phyloP scores from a whole-genome alignment of 2,113 vertebrate species.

The Himantopus leucocephalus region DNA sequence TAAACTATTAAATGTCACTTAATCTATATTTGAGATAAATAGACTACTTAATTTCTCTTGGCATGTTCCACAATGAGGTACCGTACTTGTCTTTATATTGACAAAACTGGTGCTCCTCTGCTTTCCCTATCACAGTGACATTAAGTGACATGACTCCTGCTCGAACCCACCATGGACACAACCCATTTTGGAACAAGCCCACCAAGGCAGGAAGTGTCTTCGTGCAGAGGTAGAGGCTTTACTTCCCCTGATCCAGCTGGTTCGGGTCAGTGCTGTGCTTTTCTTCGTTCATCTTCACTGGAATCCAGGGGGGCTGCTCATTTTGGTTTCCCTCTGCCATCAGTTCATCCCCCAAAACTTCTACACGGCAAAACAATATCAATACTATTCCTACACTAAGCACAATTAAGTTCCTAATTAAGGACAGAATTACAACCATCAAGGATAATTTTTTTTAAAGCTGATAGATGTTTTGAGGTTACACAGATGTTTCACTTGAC shows the following conservation, averaged over 20 bases:
- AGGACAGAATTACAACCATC: background rate
- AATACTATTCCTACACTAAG: background rate
- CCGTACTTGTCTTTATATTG: constrained; percentile 39
- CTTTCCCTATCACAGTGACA: background rate
- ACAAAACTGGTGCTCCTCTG: background rate
- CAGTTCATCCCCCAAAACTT: background rate
- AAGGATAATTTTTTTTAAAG: background rate
- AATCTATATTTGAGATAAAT: constrained; percentile 64
- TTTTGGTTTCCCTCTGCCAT: background rate
- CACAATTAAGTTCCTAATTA: background rate
- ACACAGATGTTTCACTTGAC: background rate
- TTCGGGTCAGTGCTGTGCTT: background rate
- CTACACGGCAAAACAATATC: background rate
- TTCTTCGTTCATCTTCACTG: background rate
- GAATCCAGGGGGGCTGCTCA: background rate
- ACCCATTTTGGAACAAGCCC: background rate
- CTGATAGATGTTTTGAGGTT: background rate
- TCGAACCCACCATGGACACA: background rate
- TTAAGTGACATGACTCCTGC: background rate
- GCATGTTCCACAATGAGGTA: constrained; percentile 14
- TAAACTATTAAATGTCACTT: constrained; percentile 75
- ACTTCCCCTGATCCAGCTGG: background rate
- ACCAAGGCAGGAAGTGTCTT: background rate
- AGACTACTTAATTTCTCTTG: constrained; percentile 57
- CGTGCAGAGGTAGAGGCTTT: background rate